phyloP scores from a whole-genome alignment of 2,888 invertebrate species.

The Crepidodera aurea region DNA sequence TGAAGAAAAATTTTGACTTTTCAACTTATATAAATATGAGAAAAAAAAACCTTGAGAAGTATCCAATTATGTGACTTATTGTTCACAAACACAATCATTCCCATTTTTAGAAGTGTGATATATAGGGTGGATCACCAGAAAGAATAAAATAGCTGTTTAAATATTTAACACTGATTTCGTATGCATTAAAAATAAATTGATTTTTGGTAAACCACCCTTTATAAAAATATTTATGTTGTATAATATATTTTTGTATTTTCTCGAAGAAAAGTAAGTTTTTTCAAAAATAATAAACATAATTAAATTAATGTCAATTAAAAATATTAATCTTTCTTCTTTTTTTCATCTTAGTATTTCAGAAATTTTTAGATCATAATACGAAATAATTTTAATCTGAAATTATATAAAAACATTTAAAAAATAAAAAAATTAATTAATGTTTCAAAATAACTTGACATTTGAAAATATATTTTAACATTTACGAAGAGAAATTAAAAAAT shows the following conservation, averaged over 20 bases:
- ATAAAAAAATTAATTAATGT: too few relatives aligned
- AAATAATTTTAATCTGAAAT: too few relatives aligned
- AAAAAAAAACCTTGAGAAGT: constrained; percentile 42
- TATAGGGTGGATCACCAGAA: constrained; percentile 10
- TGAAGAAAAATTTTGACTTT: constrained; percentile 25
- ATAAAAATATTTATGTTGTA: background rate
- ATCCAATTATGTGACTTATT: constrained; percentile 49
- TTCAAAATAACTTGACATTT: too few relatives aligned
- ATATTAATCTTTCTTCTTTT: background rate
- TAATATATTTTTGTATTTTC: background rate
- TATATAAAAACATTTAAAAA: too few relatives aligned
- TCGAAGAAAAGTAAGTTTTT: constrained; percentile 7
- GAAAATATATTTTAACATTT: too few relatives aligned
- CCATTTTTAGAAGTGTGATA: constrained; percentile 30
- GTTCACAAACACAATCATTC: constrained; percentile 52
- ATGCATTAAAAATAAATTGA: too few relatives aligned
- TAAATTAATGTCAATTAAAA: background rate
- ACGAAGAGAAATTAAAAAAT: too few relatives aligned
- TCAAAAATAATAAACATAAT: background rate
- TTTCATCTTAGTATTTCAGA: too few relatives aligned
- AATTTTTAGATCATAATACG: too few relatives aligned
- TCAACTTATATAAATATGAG: constrained; percentile 39
- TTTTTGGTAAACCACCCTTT: background rate
- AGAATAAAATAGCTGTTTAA: too few relatives aligned
- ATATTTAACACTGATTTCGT: too few relatives aligned